Conservation (phyloP, 1,140 invertebrate genomes). For the Trissolcus basalis region DNA sequence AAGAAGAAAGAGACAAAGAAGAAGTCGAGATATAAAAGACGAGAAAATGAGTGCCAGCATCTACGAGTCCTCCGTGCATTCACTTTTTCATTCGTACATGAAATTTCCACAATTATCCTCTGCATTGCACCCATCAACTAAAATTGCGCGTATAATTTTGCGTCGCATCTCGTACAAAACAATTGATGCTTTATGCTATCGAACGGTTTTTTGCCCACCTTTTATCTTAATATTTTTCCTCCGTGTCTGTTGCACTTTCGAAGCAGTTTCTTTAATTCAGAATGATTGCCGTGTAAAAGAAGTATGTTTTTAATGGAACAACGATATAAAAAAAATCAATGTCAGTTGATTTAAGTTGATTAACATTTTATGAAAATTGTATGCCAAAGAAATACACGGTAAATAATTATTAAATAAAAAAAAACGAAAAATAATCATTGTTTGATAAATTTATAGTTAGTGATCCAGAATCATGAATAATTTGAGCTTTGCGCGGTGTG, state of each 20-base stretch:
- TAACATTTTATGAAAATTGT: not conserved
- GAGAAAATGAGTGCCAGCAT: conserved; percentile 25
- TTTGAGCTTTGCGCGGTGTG: conserved; percentile 25
- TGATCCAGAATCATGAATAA: conserved; percentile 25
- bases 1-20: conserved; percentile 11
- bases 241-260: not conserved
- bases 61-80: conserved; percentile 2
- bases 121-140: conserved; percentile 13
- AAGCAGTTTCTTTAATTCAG: not conserved
- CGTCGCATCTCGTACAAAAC: not conserved
- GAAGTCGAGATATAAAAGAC: conserved; percentile 4
- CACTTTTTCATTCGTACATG: conserved; percentile 8
- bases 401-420: not conserved
- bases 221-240: not conserved
- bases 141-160: not conserved
- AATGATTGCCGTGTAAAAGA: not conserved
- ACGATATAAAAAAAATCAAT: not conserved
- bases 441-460: not conserved
- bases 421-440: not conserved
- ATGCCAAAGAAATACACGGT: not conserved
- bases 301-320: not conserved
- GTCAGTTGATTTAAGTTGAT: not conserved
- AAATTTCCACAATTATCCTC: conserved; percentile 25
- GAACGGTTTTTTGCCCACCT: not conserved
- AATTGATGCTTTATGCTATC: not conserved